A percentile compares a stretch with the other conserved stretches of the same genome.
Conservation (phyloP, 2,797 vertebrate genomes). For the Rhincodon typus region DNA sequence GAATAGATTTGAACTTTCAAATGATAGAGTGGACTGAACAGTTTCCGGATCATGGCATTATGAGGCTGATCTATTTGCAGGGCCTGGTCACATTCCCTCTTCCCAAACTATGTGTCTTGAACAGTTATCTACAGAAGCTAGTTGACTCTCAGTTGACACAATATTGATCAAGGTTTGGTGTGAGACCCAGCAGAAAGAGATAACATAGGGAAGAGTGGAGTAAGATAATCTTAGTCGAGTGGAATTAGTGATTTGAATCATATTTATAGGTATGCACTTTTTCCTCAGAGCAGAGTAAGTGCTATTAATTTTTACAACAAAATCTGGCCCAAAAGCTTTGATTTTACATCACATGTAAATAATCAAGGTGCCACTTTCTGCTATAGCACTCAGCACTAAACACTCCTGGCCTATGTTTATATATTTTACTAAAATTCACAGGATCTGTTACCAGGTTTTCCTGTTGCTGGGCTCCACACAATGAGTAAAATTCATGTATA, state of each 20-base stretch:
- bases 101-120: not conserved
- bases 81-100: not conserved
- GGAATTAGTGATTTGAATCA: not conserved
- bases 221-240: not conserved
- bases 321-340: not conserved
- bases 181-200: not conserved
- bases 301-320: not conserved
- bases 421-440: not conserved
- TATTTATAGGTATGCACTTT: not conserved
- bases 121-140: not conserved
- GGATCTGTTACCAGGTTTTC: not conserved
- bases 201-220: too few species aligned
- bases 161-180: not conserved
- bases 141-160: not conserved
- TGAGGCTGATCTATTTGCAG: not conserved
- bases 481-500: not conserved
- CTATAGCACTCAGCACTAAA: too few species aligned
- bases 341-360: not conserved
- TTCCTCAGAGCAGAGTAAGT: not conserved
- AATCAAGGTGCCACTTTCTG: not conserved
- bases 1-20: not conserved
- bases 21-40: not conserved
- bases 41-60: not conserved
- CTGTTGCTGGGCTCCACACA: not conserved
- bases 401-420: not conserved